Evolutionary conservation across 2,888 invertebrate genomes (phyloP), one percentile per base, ranked within the genome.

Genomic region (Megastigmus dorsalis): DNA sequence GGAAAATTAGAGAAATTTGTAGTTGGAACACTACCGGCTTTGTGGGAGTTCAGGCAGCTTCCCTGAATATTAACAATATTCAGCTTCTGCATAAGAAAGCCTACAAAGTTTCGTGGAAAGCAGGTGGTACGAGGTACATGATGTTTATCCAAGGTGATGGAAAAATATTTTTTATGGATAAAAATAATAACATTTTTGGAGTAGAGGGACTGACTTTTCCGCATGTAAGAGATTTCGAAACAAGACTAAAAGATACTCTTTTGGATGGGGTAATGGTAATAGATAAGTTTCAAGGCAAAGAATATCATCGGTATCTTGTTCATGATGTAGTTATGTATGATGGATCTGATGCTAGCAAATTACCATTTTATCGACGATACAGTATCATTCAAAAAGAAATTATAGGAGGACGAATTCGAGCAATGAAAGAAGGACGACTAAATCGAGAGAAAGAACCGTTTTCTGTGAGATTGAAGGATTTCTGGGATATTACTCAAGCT

Each of bases 71-170:
- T 1, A 85, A 90, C 0, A 99, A 99, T 88, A 89, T 99, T 55
- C 87, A 88, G 62, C 90, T 94, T 10, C 88, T 99, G 2, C 90
- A 92, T 33, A 89, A 93, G 79, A 95, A 95, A 84, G 95, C 95
- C 0, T 99, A 99, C 85, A 92, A 93, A 86, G 98, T 99, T 0
- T 99, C 98, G 1, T 99, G 99, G 99, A 99, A 99, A 87, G 99
- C 99, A 9, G 99, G 99, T 88, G 99, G 99, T 41, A 95, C 95
- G 36, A 93, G 98, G 83, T 99, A 97, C 86, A 95, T 99, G 95
- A 96, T 99, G 96, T 89, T 98, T 45, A 97, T 99, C 78, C 93
- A 96, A 81, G 95, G 94, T 23, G 92, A 92, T 79, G 91, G 94
- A 78, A 93, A 97, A 84, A 92, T 98, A n/a, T 99, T 94, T 86